Base-by-base conservation (phyloP, 2,113 vertebrate genomes). In the Myotis davidii region DNA sequence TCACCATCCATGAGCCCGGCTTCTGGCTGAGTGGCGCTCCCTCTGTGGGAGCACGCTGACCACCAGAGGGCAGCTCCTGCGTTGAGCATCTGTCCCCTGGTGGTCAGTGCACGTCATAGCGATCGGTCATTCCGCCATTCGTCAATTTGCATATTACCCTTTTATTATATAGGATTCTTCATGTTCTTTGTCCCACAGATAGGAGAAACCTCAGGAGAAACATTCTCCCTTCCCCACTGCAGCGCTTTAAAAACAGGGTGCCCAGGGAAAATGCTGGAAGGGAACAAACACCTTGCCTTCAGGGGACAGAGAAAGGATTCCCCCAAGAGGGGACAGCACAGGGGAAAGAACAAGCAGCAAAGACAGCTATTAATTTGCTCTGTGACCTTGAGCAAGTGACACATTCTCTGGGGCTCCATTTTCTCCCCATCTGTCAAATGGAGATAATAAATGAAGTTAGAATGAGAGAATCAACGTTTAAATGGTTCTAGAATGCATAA, bases 161-260 rank as follows among this genome's bases (percentile, higher is more conserved):
- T 25, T 56, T 23, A 56, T 56, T 59, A 59, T 59, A 59, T 25
- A 25, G 56, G 56, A 59, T 61, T 61, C 59, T 27, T 97, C 94
- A 94, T 72, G 76, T 97, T 91, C 94, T 67, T 42, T 91, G 92
- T 95, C 96, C 87, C 91, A 70, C 88, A 96, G 90, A 94, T 91
- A 56, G 9, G 81, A 79, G 88, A 93, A 97, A 67, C 23, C 48
- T 56, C 79, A n/a, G 29, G 78, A 91, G 61, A 54, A 50, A 87
- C 2, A 20, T 32, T 65, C 54, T 77, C 52, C 76, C 91, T 52
- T 81, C 69, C 76, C 42, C 76, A 39, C 0, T 9, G 18, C 67
- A 81, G 78, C 25, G 27, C 86, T 96, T 94, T 94, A 70, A 91
- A 87, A 87, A 84, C 72, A 85, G 50, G 77, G 37, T 9, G 10